Evolutionary conservation across 2,113 vertebrate genomes (phyloP), one percentile per base, ranked within the genome.

Genomic region (Ailuropoda melanoleuca): DNA sequence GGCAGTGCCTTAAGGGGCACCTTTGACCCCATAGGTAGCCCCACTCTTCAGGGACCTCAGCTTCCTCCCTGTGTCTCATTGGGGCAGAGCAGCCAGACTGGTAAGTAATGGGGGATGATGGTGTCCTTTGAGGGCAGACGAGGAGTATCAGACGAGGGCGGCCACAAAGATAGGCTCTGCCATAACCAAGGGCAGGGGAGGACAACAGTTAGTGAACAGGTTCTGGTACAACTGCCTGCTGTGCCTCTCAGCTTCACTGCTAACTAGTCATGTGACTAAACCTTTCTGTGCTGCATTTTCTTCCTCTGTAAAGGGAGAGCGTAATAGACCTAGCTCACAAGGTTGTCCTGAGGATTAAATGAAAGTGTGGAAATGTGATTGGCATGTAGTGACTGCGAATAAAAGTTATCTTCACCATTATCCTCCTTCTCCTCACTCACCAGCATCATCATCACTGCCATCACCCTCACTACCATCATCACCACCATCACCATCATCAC

Each of bases 171-270:
- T 8, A 60, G n/a, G 4, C 7, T 80, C 15, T 29, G 31, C 34
- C 53, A 12, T 24, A 31, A 53, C 34, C 82, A 53, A 4, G 34
- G 46, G 58, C 14, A 37, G 3, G 23, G 37, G 2, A 15, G 12
- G 55, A 19, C 18, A 5, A 34, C 1, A 21, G 6, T 48, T 43
- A 7, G 26, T 19, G 62, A 43, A 60, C 64, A 34, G 90, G 29
- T 3, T 31, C 82, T n/a, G 12, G n/a, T 8, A 24, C 4, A 1
- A 0, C 34, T 1, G 3, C 13, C 39, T 24, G 6, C 13, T 23
- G 34, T 26, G 56, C 15, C 34, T 37, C 81, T n/a, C 19, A 46
- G 43, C 29, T 34, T 14, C 3, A 19, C 48, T 24, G 2, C 58
- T 77, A 14, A 21, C 50, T 26, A 5, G 37, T 13, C 11, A 62